Conservation (phyloP, 2,888 invertebrate species). For the Belgica antarctica region DNA sequence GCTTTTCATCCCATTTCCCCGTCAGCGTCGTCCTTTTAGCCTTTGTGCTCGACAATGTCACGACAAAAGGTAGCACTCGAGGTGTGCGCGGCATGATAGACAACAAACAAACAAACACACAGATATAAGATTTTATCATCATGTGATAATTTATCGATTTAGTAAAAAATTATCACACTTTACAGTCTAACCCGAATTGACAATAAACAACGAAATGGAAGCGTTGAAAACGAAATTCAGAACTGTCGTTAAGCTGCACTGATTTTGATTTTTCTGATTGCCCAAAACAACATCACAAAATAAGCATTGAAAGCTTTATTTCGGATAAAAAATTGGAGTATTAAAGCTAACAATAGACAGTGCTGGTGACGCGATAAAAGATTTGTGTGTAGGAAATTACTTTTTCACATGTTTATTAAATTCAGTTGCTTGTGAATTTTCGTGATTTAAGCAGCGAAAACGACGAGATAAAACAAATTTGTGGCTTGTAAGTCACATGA, state of each 20-base stretch:
- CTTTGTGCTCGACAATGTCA: too few relatives aligned
- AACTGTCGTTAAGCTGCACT: too few relatives aligned
- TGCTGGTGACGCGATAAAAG: constrained; percentile 13
- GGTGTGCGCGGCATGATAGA: too few relatives aligned
- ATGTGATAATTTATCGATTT: constrained; percentile 39
- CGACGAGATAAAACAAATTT: constrained; percentile 16
- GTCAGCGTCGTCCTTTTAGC: not conserved
- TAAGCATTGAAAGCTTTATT: too few relatives aligned
- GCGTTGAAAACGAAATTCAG: not conserved
- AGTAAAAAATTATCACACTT: constrained; percentile 25
- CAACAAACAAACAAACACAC: too few relatives aligned
- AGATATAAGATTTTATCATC: constrained; percentile 25
- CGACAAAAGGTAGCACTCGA: too few relatives aligned
- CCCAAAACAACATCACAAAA: too few relatives aligned
- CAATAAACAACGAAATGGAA: not conserved
- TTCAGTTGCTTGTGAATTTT: constrained; percentile 42
- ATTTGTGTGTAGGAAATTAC: constrained; percentile 18
- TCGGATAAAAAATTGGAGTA: too few relatives aligned
- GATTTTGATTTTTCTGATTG: too few relatives aligned
- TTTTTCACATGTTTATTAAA: constrained; percentile 4
- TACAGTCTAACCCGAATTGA: not conserved
- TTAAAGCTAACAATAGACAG: too few relatives aligned
- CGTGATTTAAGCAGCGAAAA: constrained; percentile 39
- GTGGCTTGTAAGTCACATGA: constrained; percentile 40
- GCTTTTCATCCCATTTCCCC: not conserved